Base-by-base conservation (phyloP, 2,113 vertebrate genomes). In the Pseudopodoces humilis region DNA sequence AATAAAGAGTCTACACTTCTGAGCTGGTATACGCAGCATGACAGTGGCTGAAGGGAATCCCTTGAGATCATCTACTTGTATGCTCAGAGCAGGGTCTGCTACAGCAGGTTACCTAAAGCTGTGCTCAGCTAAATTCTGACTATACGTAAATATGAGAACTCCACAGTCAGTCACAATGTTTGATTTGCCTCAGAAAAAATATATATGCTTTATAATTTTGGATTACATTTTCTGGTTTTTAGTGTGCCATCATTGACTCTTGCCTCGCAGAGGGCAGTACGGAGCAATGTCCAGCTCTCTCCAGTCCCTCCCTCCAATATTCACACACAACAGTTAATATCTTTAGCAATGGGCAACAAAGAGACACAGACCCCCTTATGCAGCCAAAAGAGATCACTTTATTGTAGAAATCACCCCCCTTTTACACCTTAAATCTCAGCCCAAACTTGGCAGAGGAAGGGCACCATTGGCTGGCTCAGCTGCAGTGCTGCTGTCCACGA, bases 271-370 rank as follows among this genome's bases (percentile, higher is more conserved):
- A 46, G 20, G 10, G 16, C 6, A 62, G 27, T 21, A 56, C 14
- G 28, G 22, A 20, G 21, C 5, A 41, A 55, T 24, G 33, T 19
- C 15, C 33, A 56, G 22, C 22, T 31, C 4, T 39, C 15, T 65
- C 27, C 10, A 11, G 7, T 33, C 10, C 14, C 16, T 47, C 10
- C 23, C 10, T 35, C 20, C 27, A 39, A 46, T 56, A 81, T 23
- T 84, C 17, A 58, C 4, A 15, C 2, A 39, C 3, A n/a, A 19
- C 0, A 0, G 13, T 44, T 15, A 63, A 41, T 15, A 49, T 10
- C 28, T 22, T 11, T 39, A 39, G 39, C 39, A 39, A 39, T 39
- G 39, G 39, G 39, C 11, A 39, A 43, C 14, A 43, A 43, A 16
- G 43, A 43, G 43, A 16, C 43, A 43, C 43, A 43, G 43, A 16